These are phyloP conservation scores for Andrena dorsata DNA, from an alignment of 2,888 invertebrate species.

Conservation along the genomic window DNA sequence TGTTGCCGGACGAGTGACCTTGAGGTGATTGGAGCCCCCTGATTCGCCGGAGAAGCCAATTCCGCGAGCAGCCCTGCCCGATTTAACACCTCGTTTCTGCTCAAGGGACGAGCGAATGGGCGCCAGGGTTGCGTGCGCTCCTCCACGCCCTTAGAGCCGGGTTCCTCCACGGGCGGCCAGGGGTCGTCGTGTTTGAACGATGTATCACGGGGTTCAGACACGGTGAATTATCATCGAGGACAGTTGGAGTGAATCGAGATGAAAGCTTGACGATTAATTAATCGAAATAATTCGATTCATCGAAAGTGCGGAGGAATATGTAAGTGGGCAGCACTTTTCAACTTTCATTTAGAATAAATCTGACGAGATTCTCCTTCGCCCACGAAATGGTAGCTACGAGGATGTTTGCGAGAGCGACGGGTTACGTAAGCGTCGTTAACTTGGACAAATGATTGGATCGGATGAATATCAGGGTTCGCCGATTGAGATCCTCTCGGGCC, in stretches of 20 bases:
- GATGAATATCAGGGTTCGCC: not conserved
- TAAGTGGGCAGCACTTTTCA: not conserved
- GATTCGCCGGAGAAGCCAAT: constrained; percentile 22
- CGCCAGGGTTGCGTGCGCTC: not conserved
- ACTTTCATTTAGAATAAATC: not conserved
- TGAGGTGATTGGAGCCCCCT: constrained; percentile 28
- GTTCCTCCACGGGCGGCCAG: not conserved
- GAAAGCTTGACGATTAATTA: constrained; percentile 14
- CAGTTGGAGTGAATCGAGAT: not conserved
- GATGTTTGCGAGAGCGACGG: not conserved
- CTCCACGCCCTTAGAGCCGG: not conserved
- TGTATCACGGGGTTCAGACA: not conserved
- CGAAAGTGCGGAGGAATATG: constrained; percentile 13
- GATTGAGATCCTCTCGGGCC: not conserved
- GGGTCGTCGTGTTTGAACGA: not conserved
- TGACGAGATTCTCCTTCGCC: not conserved
- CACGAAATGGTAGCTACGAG: too few species aligned
- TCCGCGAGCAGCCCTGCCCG: not conserved
- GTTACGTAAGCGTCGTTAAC: not conserved
- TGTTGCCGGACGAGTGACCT: constrained; percentile 43
- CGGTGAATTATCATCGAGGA: not conserved
- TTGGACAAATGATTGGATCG: not conserved
- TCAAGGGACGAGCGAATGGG: not conserved
- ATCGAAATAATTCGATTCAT: not conserved
- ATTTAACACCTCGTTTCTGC: not conserved